These are phyloP conservation scores for Pseudopleuronectes americanus DNA, from an alignment of 2,797 vertebrate genomes.

Conservation along the genomic window DNA sequence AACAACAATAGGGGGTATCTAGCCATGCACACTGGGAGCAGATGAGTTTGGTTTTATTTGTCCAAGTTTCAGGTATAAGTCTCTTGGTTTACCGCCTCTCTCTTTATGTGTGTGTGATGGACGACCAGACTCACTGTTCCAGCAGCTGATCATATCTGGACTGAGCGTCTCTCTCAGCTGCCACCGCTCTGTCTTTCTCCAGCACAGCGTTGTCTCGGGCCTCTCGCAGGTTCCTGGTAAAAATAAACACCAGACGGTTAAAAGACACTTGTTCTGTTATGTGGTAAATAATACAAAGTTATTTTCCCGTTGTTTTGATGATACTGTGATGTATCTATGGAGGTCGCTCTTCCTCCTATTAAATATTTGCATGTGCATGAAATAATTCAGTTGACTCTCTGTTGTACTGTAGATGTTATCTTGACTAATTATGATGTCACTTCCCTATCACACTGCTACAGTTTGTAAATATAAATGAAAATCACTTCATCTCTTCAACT, in stretches of 20 bases:
- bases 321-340: neutral
- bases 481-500: neutral
- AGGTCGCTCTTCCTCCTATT: neutral
- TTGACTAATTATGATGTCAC: neutral
- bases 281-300: neutral
- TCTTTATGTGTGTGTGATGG: neutral
- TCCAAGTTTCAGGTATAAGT: neutral
- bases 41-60: neutral
- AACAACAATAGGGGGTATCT: too few relatives aligned
- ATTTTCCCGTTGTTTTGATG: slow-evolving; percentile 11
- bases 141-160: slow-evolving; percentile 92
- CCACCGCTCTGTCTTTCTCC: slow-evolving; percentile 91
- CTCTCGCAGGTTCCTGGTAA: slow-evolving; percentile 92
- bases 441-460: neutral
- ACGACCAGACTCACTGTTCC: slow-evolving; percentile 89
- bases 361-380: too few relatives aligned
- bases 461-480: neutral
- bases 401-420: neutral
- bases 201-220: slow-evolving; percentile 91
- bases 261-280: neutral
- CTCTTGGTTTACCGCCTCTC: neutral
- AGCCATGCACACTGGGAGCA: neutral
- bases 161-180: slow-evolving; percentile 88
- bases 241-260: slow-evolving; percentile 7
- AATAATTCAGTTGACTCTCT: too few relatives aligned